Conservation (phyloP, 2,797 vertebrate genomes). For the Phoxinus dragarum region DNA sequence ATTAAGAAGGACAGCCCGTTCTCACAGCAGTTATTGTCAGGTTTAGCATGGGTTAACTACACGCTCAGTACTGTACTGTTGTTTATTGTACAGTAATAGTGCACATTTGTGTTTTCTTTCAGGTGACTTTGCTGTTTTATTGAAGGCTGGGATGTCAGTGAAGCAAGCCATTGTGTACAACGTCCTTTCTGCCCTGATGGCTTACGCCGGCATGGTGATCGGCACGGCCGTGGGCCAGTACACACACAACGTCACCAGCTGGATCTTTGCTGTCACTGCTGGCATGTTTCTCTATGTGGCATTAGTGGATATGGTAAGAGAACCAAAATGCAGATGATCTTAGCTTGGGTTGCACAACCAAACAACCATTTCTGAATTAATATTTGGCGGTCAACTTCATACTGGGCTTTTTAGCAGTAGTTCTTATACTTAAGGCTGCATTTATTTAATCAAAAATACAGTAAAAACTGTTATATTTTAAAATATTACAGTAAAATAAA, state of each 20-base stretch:
- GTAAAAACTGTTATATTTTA: too few relatives aligned
- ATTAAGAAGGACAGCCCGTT: background rate
- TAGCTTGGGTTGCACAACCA: background rate
- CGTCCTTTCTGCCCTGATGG: conserved; percentile 96
- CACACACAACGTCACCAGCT: conserved; percentile 92
- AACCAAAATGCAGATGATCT: conserved; percentile 5
- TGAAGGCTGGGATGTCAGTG: conserved; percentile 97
- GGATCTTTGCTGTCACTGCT: conserved; percentile 97
- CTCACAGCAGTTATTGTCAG: conserved; percentile 22
- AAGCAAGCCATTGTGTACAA: conserved; percentile 98
- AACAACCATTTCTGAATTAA: background rate
- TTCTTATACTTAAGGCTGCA: background rate
- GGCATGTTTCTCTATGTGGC: conserved; percentile 99
- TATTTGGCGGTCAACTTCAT: background rate
- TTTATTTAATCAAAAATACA: background rate
- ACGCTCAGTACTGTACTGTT: background rate
- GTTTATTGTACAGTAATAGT: conserved; percentile 10
- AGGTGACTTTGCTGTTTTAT: conserved; percentile 98
- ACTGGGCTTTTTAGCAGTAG: background rate
- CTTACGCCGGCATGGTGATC: conserved; percentile 95
- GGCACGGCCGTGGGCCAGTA: conserved; percentile 95
- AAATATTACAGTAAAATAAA: background rate
- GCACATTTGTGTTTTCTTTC: conserved; percentile 44
- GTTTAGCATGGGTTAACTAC: conserved; percentile 12
- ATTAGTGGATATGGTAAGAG: conserved; percentile 95